Base-by-base conservation (phyloP, 2,113 vertebrate genomes). In the Macrotus californicus region DNA sequence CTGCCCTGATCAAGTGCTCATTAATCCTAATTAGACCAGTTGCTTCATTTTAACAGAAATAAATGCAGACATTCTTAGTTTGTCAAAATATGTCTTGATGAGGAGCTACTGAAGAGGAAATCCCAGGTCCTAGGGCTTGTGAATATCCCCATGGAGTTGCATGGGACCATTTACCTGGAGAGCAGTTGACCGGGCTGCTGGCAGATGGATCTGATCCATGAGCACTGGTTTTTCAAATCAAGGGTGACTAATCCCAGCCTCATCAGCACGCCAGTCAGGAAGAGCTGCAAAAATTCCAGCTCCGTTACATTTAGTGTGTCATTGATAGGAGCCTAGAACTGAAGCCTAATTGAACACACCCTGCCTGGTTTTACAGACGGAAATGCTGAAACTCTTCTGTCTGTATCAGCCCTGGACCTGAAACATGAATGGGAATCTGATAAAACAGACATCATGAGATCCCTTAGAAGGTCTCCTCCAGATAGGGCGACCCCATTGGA, bases 221-320 rank as follows among this genome's bases (percentile, higher is more conserved):
- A 64, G 48, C 39, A 0, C 52, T 95, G 69, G 43, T 64, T 93
- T 94, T 84, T 80, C 34, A 82, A 77, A 46, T 83, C 91, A 77
- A 46, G 34, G 31, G 69, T 93, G 67, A 93, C 87, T 82, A 76
- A 81, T 87, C 52, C 26, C 87, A 54, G 87, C 34, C 56, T 52
- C 43, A 64, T 77, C 59, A 70, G 85, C 39, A n/a, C 1, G 0
- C 59, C 6, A 34, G 82, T n/a, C 12, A 48, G 59, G 31, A 43
- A 31, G 43, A 61, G 67, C 90, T 76, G 36, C n/a, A 87, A 69
- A 41, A 77, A 50, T 19, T 46, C 50, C 19, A 3, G 82, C 61
- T 87, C 69, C 52, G 4, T 87, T 56, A 15, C 19, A 56, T 22
- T 31, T 10, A 3, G 67, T 18, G 22, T 50, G 34, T 56, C 36